Conservation (phyloP, 2,888 invertebrate genomes). For the Caenorhabditis drosophilae region DNA sequence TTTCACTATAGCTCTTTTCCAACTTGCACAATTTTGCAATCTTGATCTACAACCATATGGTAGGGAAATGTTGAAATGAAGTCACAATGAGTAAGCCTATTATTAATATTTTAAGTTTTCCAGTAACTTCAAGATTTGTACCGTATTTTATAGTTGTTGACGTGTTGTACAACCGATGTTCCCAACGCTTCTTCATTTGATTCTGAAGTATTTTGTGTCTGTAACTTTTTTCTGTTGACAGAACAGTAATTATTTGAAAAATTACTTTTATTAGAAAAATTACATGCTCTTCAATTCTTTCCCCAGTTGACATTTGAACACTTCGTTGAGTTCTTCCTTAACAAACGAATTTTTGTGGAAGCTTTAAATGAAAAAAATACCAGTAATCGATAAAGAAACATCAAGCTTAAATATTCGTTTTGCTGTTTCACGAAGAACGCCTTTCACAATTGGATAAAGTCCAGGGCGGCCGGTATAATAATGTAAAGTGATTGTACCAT, state of each 20-base stretch:
- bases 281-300: constrained; percentile 62
- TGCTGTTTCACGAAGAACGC: constrained; percentile 94
- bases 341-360: neutral
- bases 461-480: constrained; percentile 94
- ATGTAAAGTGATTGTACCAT: constrained; percentile 87
- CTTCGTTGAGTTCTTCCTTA: constrained; percentile 76
- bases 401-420: constrained; percentile 89
- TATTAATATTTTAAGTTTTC: too few species aligned
- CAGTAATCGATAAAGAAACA: constrained; percentile 87
- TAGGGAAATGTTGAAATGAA: constrained; percentile 59
- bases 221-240: too few species aligned
- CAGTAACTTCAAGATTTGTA: too few species aligned
- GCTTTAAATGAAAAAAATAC: constrained; percentile 65
- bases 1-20: constrained; percentile 64
- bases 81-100: constrained; percentile 41
- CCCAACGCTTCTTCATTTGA: constrained; percentile 42
- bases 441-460: constrained; percentile 86
- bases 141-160: constrained; percentile 34
- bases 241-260: neutral
- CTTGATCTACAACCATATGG: constrained; percentile 65
- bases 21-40: constrained; percentile 63
- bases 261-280: constrained; percentile 55
- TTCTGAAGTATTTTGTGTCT: constrained; percentile 37
- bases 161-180: constrained; percentile 26
- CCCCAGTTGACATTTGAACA: constrained; percentile 63